phyloP scores from a whole-genome alignment of 1,140 invertebrate genomes.

The Copidosoma floridanum region DNA sequence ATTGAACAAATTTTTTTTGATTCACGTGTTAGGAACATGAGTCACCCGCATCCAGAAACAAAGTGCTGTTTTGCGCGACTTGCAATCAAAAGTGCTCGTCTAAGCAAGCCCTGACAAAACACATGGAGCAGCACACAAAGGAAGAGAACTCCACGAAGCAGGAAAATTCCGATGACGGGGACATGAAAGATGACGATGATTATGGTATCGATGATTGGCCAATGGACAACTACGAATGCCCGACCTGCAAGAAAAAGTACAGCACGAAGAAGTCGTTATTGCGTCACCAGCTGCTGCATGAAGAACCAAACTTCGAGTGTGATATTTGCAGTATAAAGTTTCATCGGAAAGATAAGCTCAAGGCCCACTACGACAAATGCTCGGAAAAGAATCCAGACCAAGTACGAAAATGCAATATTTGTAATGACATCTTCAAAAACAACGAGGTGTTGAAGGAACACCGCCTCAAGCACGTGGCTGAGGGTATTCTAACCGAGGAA shows the following conservation, averaged over 20 bases:
- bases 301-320: constrained; percentile 55
- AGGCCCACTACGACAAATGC: constrained; percentile 55
- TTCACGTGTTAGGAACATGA: background rate
- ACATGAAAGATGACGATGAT: constrained; percentile 47
- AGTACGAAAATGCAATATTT: constrained; percentile 54
- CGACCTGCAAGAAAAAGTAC: constrained; percentile 52
- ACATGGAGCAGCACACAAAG: constrained; percentile 49
- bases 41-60: constrained; percentile 29
- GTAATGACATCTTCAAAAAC: constrained; percentile 53
- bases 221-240: constrained; percentile 52
- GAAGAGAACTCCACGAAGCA: constrained; percentile 33
- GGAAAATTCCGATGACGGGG: constrained; percentile 33
- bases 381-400: constrained; percentile 55
- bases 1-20: background rate
- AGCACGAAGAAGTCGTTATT: constrained; percentile 54
- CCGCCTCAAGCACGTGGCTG: constrained; percentile 49
- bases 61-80: constrained; percentile 44
- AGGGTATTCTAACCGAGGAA: constrained; percentile 53
- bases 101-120: constrained; percentile 46
- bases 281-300: constrained; percentile 51
- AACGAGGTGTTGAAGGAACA: constrained; percentile 51
- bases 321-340: constrained; percentile 56
- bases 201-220: constrained; percentile 52
- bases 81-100: constrained; percentile 49
- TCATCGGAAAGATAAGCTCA: constrained; percentile 53